A percentile compares a stretch with the other conserved stretches of the same genome.
Conservation (phyloP, 1,140 invertebrate species). For the Tetragonula clypearis region DNA sequence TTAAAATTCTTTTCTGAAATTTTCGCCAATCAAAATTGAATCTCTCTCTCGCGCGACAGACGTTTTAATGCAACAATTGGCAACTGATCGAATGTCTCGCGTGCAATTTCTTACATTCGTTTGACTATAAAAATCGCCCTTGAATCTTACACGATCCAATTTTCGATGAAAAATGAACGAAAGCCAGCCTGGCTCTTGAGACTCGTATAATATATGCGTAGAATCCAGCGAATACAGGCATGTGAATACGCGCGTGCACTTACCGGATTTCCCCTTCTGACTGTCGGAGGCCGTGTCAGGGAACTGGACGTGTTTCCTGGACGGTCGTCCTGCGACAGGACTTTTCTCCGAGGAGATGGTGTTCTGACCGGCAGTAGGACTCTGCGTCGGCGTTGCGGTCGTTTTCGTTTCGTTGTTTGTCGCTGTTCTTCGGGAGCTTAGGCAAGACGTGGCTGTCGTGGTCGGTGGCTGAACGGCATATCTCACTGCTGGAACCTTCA, state of each 20-base stretch:
- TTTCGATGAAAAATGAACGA: not conserved
- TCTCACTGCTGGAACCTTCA: slow-evolving; percentile 71
- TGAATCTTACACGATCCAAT: not conserved
- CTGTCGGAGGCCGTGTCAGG: slow-evolving; percentile 65
- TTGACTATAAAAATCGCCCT: too few species aligned
- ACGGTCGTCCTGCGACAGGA: slow-evolving; percentile 53
- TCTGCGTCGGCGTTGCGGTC: slow-evolving; percentile 73
- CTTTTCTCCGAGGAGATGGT: slow-evolving; percentile 66
- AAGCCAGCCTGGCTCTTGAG: not conserved
- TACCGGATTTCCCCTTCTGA: slow-evolving; percentile 57
- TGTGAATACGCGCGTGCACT: not conserved
- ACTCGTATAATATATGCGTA: not conserved
- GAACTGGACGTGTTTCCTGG: slow-evolving; percentile 79
- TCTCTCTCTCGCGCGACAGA: too few species aligned
- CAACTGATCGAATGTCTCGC: too few species aligned
- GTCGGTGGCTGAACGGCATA: slow-evolving; percentile 71
- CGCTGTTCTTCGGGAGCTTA: slow-evolving; percentile 69
- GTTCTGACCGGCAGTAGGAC: slow-evolving; percentile 69
- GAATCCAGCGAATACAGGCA: not conserved
- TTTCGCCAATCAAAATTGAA: too few species aligned
- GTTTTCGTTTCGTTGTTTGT: slow-evolving; percentile 76
- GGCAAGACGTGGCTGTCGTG: slow-evolving; percentile 71
- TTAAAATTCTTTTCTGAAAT: too few species aligned
- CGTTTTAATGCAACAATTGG: too few species aligned
- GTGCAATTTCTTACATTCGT: too few species aligned